Evolutionary conservation across 2,797 vertebrate genomes (phyloP), one percentile per base, ranked within the genome.

Genomic region (Toxotes lorentzi): DNA sequence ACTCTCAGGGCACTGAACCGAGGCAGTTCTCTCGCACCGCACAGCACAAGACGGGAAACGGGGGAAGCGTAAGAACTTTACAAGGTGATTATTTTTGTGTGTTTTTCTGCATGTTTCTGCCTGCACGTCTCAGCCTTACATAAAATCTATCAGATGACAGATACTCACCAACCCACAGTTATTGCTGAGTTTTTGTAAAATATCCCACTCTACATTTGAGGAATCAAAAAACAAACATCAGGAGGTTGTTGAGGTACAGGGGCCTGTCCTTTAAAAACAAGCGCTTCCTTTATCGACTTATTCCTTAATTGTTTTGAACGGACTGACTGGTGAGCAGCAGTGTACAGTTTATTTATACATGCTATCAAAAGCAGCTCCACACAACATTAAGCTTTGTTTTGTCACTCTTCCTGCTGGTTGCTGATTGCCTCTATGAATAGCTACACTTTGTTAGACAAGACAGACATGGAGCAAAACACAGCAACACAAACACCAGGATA

Each of bases 401-500:
- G 84, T 84, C 81, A 58, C 71, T 83, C 87, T 79, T 76, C 84
- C 76, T 17, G 60, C 73, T 75, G 80, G 38, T 35, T 76, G 65
- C 21, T 78, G 82, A 91, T 84, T 76, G 84, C 61, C 81, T 84
- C 86, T 54, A 70, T 88, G 78, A 90, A 86, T 85, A 89, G 90
- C 86, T 76, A 3, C 79, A 79, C 79, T 84, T 70, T 61, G 45
- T 83, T 51, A 4, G 73, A 83, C 27, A 30, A 70, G 80, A 82
- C 76, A 79, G 74, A 69, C 87, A 35, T 4, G 23, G 65, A 81
- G 70, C 40, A 19, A 77, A 76, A 60, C 67, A 27, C 62, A 34
- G 64, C 34, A 32, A 11, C 78, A 70, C 64, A 65, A 71, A 74
- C 34, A 54, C 62, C 54, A 40, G 67, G 73, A 82, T 30, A 50